phyloP scores from a whole-genome alignment of 2,888 invertebrate species.

The Diaperis boleti region DNA sequence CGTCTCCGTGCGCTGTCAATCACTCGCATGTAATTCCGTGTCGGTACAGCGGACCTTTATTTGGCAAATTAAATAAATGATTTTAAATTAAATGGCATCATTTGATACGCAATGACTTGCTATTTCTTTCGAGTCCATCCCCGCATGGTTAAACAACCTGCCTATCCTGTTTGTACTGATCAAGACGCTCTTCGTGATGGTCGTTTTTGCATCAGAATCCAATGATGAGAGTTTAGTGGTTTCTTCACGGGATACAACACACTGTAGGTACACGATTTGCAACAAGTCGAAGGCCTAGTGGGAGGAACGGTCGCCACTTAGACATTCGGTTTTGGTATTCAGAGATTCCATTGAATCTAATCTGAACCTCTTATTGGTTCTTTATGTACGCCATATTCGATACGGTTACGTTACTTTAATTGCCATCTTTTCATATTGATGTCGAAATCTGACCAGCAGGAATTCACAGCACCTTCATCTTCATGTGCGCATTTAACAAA shows the following conservation, averaged over 20 bases:
- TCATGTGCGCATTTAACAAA: constrained; percentile 17
- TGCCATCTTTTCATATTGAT: constrained; percentile 40
- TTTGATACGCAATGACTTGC: constrained; percentile 46
- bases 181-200: constrained; percentile 40
- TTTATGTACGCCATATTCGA: constrained; percentile 50
- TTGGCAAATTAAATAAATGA: constrained; percentile 41
- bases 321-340: constrained; percentile 47
- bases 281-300: constrained; percentile 47
- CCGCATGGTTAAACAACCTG: constrained; percentile 43
- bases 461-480: constrained; percentile 26
- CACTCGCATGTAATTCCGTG: constrained; percentile 20
- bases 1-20: constrained; percentile 8
- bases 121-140: constrained; percentile 45
- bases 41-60: constrained; percentile 17
- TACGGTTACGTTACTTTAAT: constrained; percentile 45
- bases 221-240: constrained; percentile 46
- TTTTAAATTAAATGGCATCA: constrained; percentile 39
- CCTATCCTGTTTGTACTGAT: constrained; percentile 46
- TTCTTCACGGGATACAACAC: constrained; percentile 36
- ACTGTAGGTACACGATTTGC: constrained; percentile 47
- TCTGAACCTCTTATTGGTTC: constrained; percentile 51
- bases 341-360: constrained; percentile 52
- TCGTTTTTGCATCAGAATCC: constrained; percentile 46
- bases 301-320: constrained; percentile 48
- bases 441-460: constrained; percentile 31